These are phyloP conservation scores for Parazoanthus darwini DNA, from an alignment of 92 coral and sea anemone genomes.

Conservation along the genomic window DNA sequence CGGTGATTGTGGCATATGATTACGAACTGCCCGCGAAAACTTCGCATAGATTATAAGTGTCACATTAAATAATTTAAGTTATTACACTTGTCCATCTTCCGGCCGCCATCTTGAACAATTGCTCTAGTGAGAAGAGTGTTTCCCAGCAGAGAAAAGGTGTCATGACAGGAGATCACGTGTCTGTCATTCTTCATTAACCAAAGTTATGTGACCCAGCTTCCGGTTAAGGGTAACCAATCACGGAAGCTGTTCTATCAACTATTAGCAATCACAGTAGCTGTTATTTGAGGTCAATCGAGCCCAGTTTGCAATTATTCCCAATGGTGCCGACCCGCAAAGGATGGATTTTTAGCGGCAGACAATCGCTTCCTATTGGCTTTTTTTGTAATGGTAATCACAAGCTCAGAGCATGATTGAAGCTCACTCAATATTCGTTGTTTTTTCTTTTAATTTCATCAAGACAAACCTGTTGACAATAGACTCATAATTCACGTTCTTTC, in stretches of 20 bases:
- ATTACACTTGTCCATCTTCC: no score
- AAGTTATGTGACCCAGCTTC: slow-evolving; percentile 23
- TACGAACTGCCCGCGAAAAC: no score
- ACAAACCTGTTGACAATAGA: neutral
- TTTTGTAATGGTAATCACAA: slow-evolving; percentile 42
- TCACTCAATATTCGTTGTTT: neutral
- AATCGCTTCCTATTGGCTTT: neutral
- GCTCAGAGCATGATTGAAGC: neutral
- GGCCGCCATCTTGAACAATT: no score
- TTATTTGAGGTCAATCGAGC: slow-evolving; percentile 8
- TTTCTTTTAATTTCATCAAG: slow-evolving; percentile 3
- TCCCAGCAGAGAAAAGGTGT: slow-evolving; percentile 43
- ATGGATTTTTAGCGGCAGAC: neutral
- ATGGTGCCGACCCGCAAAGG: slow-evolving; percentile 27
- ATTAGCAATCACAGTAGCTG: slow-evolving; percentile 7
- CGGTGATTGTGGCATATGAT: no score
- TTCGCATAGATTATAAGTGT: no score
- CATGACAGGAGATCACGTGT: slow-evolving; percentile 46
- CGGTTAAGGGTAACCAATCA: slow-evolving; percentile 25
- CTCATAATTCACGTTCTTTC: neutral
- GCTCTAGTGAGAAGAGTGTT: no score
- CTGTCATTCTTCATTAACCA: slow-evolving; percentile 46
- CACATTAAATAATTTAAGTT: no score
- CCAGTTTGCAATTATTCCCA: slow-evolving; percentile 34
- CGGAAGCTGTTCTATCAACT: slow-evolving; percentile 1